These are phyloP conservation scores for Watsonalla binaria DNA, from an alignment of 2,888 invertebrate genomes.

Conservation along the genomic window DNA sequence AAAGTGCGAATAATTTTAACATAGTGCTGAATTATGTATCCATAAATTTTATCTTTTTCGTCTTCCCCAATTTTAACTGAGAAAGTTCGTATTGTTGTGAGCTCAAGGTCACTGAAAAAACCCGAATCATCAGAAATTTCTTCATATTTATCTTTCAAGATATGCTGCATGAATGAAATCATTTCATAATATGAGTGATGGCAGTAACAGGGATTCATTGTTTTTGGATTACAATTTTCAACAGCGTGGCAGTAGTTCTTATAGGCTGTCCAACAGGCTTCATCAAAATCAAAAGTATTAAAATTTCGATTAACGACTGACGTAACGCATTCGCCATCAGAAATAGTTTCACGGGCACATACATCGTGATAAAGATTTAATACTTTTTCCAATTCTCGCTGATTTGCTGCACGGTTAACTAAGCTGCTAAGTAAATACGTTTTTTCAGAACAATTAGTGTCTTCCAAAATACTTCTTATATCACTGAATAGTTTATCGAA, in stretches of 20 bases:
- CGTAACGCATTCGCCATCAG: not conserved
- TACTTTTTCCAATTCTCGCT: not conserved
- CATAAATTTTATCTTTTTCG: slow-evolving; percentile 13
- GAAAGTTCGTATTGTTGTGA: slow-evolving; percentile 4
- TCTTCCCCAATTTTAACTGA: slow-evolving; percentile 11
- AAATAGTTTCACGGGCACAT: not conserved
- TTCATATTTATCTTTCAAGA: slow-evolving; percentile 15
- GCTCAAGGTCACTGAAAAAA: slow-evolving; percentile 2
- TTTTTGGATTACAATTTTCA: not conserved
- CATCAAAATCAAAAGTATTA: slow-evolving; percentile 11
- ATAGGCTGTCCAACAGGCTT: slow-evolving; percentile 24
- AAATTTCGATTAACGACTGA: not conserved
- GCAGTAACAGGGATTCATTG: not conserved
- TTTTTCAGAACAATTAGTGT: not conserved
- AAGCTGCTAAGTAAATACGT: not conserved
- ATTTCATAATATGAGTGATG: not conserved
- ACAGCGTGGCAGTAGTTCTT: slow-evolving; percentile 7
- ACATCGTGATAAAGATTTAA: not conserved
- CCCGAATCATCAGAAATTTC: slow-evolving; percentile 15
- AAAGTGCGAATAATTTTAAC: not conserved
- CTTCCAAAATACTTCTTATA: not conserved
- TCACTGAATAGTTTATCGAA: not conserved
- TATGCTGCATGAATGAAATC: slow-evolving; percentile 15
- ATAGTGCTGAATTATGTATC: slow-evolving; percentile 6
- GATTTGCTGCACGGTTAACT: not conserved